phyloP scores from a whole-genome alignment of 2,888 invertebrate genomes.

The Elegia similella region DNA sequence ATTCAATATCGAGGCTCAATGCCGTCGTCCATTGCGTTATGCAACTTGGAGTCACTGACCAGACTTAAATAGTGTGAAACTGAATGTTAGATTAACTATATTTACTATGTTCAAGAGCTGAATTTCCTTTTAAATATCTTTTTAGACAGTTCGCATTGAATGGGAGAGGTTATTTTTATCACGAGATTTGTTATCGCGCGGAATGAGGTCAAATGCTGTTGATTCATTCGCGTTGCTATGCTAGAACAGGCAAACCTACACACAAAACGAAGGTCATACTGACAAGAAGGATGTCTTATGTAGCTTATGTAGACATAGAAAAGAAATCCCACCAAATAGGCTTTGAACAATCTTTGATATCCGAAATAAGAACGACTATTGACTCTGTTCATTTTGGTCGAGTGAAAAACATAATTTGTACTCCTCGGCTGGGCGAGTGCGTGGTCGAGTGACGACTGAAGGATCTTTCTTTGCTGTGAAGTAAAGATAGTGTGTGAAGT shows the following conservation, averaged over 20 bases:
- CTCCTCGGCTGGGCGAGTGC: too few relatives aligned
- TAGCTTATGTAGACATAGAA: too few relatives aligned
- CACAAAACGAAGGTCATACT: not conserved
- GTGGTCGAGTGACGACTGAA: too few relatives aligned
- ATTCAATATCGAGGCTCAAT: constrained; percentile 30
- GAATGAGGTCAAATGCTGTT: constrained; percentile 8
- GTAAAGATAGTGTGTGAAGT: too few relatives aligned
- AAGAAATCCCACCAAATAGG: too few relatives aligned
- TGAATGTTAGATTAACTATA: not conserved
- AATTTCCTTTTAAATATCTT: not conserved
- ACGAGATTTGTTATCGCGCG: not conserved
- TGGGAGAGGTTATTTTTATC: constrained; percentile 14
- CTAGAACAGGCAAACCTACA: not conserved
- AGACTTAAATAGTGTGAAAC: not conserved
- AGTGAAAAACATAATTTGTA: too few relatives aligned
- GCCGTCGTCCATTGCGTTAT: constrained; percentile 24
- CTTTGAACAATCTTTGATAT: too few relatives aligned
- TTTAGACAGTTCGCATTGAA: not conserved
- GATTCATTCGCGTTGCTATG: not conserved
- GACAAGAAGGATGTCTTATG: too few relatives aligned
- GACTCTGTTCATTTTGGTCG: too few relatives aligned
- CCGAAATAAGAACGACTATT: too few relatives aligned
- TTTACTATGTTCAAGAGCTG: not conserved
- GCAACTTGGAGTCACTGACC: constrained; percentile 10
- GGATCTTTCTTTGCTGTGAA: too few relatives aligned